These are phyloP conservation scores for Sparus aurata DNA, from an alignment of 2,797 vertebrate species.

Conservation along the genomic window DNA sequence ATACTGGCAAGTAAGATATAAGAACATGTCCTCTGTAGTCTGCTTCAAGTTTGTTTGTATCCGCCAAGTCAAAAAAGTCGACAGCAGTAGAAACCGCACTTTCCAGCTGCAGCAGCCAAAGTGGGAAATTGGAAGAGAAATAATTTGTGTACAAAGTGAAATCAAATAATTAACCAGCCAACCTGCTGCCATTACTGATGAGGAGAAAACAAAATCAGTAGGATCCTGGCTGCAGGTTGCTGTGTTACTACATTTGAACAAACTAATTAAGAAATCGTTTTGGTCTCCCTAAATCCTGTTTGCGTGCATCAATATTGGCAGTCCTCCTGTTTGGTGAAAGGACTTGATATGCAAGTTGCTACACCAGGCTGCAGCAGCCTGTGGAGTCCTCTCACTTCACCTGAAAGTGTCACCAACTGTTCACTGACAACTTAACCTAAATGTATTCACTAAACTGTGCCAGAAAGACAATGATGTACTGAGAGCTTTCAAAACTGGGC, in stretches of 20 bases:
- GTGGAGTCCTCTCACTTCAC: slow-evolving; percentile 16
- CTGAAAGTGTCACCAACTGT: slow-evolving; percentile 22
- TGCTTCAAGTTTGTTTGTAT: slow-evolving; percentile 12
- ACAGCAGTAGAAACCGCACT: neutral
- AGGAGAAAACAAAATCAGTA: slow-evolving; percentile 30
- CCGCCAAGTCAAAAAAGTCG: neutral
- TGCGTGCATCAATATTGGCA: slow-evolving; percentile 18
- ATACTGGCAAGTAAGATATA: slow-evolving; percentile 7
- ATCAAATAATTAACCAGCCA: slow-evolving; percentile 43
- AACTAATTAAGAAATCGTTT: slow-evolving; percentile 50
- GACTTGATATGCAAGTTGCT: slow-evolving; percentile 29
- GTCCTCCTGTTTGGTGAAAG: neutral
- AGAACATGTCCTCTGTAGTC: slow-evolving; percentile 9
- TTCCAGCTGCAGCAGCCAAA: slow-evolving; percentile 9
- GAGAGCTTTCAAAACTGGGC: slow-evolving; percentile 1
- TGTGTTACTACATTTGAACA: slow-evolving; percentile 26
- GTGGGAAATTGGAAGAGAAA: slow-evolving; percentile 26
- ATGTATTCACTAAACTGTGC: slow-evolving; percentile 24
- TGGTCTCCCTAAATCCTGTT: slow-evolving; percentile 19
- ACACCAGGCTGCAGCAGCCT: slow-evolving; percentile 27
- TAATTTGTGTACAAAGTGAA: slow-evolving; percentile 16
- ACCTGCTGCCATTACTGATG: slow-evolving; percentile 19
- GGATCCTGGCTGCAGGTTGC: slow-evolving; percentile 21
- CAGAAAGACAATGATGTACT: slow-evolving; percentile 12
- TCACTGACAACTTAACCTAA: slow-evolving; percentile 16